These are phyloP conservation scores for Ispidina lecontei DNA, from an alignment of 2,797 vertebrate genomes.

Conservation along the genomic window DNA sequence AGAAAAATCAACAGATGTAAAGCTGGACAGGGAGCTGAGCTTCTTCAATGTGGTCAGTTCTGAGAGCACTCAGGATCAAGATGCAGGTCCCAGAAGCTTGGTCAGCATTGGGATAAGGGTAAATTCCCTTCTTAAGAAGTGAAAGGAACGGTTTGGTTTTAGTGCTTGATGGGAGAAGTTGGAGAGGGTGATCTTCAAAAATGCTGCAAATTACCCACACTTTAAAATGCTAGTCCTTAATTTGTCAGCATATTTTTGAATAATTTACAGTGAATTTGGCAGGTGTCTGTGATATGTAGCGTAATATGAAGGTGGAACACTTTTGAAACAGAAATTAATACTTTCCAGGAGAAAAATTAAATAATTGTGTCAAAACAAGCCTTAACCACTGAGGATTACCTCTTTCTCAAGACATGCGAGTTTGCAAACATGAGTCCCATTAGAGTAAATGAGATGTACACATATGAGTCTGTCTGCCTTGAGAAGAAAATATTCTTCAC, in stretches of 20 bases:
- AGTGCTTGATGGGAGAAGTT: neutral
- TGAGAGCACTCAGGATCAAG: neutral
- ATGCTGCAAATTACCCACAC: neutral
- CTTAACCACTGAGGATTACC: slow-evolving; percentile 10
- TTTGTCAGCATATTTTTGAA: slow-evolving; percentile 46
- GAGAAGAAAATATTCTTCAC: slow-evolving; percentile 41
- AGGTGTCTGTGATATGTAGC: slow-evolving; percentile 25
- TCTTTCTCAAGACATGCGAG: neutral
- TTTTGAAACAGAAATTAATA: slow-evolving; percentile 44
- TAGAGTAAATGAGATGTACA: neutral
- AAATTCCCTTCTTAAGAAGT: neutral
- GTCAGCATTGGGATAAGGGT: neutral
- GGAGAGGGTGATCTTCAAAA: neutral
- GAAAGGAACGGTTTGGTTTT: neutral
- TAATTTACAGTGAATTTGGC: slow-evolving; percentile 57
- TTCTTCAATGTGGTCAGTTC: neutral
- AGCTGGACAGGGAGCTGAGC: neutral
- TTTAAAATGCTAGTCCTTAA: slow-evolving; percentile 20
- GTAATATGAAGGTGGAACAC: slow-evolving; percentile 41
- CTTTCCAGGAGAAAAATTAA: slow-evolving; percentile 40
- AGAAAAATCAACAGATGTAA: neutral
- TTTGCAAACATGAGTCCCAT: slow-evolving; percentile 48
- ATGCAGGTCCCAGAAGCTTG: neutral
- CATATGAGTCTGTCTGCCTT: neutral
- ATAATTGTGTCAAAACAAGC: slow-evolving; percentile 62